Base-by-base conservation (phyloP, 64 coral and sea anemone species). In the Cladopsammia gracilis region DNA sequence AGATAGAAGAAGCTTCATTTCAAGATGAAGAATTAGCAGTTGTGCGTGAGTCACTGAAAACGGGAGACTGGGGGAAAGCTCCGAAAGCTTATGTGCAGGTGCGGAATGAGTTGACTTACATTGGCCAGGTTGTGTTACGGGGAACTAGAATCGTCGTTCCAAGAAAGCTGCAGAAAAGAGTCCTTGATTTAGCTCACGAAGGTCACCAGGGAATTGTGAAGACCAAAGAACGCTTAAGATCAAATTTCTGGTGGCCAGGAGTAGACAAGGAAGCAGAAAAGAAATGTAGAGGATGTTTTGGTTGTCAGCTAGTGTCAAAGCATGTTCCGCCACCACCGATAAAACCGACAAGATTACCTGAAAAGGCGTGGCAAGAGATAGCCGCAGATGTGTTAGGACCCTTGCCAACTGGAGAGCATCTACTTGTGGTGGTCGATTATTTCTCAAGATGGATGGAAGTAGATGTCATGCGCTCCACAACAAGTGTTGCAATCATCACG, bases 171-270 rank as follows among this genome's bases (percentile, higher is more conserved):
- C 25, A 49, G 58, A 84, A 34, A 34, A 74, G 80, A 64, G 79
- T 85, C 2, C 43, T 71, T 50, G 64, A 44, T 6, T 19, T 92
- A 3, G 68, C 78, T n/a, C 78, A 85, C 47, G 81, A 82, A 14
- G 89, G 89, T 4, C 89, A 82, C 50, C 66, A 82, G 23, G 89
- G 89, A 9, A 91, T 91, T 34, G 76, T 91, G 71, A 81, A 81
- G 20, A 82, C 49, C 13, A 91, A 92, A 46, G 79, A 86, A 25
- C 42, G 57, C 5, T 24, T 92, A 8, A 73, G 79, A 34, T 59
- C 79, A 4, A 92, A 84, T 16, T 76, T 90, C 49, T 90, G 76
- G 76, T 81, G 89, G 76, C 89, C 89, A 25, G 75, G 89, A 16
- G 78, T 81, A 3, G 60, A 90, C 23, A 24, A 46, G 34, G 76